These are phyloP conservation scores for Pseudomyrmex pallidus DNA, from an alignment of 1,140 invertebrate species.

Conservation along the genomic window DNA sequence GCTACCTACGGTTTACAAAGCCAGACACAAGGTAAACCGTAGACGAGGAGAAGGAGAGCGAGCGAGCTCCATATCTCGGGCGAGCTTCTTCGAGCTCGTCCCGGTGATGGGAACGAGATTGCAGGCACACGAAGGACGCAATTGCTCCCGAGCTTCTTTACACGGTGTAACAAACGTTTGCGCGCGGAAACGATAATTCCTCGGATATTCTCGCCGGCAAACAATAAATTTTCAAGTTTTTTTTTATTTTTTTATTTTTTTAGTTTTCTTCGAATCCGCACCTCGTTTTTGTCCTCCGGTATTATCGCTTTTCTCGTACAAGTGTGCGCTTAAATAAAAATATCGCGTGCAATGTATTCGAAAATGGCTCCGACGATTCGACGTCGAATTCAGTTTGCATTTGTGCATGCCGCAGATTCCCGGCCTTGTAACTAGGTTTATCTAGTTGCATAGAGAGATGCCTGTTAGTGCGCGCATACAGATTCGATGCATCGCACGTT, in stretches of 20 bases:
- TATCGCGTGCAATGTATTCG: constrained; percentile 2
- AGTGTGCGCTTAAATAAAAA: constrained; percentile 2
- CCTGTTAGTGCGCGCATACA: constrained; percentile 66
- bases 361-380: constrained; percentile 59
- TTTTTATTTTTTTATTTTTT: no score
- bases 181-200: background rate
- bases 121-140: background rate
- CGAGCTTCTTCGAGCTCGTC: constrained; percentile 38
- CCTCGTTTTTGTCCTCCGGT: background rate
- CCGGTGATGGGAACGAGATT: constrained; percentile 5
- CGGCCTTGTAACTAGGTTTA: constrained; percentile 76
- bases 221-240: background rate
- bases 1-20: constrained; percentile 71
- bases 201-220: background rate
- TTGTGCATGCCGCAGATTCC: constrained; percentile 72
- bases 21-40: constrained; percentile 69
- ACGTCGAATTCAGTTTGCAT: constrained; percentile 65
- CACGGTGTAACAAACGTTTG: background rate
- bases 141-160: background rate
- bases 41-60: background rate
- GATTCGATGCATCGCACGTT: constrained; percentile 79
- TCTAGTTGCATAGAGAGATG: constrained; percentile 72
- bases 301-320: background rate
- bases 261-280: no score
- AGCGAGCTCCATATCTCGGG: constrained; percentile 63